phyloP scores from a whole-genome alignment of 2,113 vertebrate genomes.

The Istiophorus platypterus region DNA sequence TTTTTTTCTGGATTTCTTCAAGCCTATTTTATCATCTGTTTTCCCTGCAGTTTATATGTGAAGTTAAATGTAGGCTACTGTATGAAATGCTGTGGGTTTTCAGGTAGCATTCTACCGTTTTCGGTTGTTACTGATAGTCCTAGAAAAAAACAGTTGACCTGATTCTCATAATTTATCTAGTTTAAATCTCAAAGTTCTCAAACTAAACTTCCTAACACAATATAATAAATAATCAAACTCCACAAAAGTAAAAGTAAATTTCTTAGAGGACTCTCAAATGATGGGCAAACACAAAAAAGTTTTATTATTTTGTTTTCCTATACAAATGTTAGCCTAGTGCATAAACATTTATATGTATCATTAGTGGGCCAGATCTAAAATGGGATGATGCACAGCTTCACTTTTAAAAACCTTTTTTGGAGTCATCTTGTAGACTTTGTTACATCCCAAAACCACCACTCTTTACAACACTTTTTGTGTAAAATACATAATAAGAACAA shows the following conservation, averaged over 20 bases:
- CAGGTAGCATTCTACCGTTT: not conserved
- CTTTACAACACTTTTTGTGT: not conserved
- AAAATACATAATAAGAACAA: not conserved
- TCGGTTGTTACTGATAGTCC: not conserved
- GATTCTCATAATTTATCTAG: not conserved
- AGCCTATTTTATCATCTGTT: not conserved
- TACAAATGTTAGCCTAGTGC: slow-evolving; percentile 33
- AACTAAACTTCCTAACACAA: not conserved
- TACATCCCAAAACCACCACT: not conserved
- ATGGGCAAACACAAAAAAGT: not conserved
- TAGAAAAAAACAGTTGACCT: not conserved
- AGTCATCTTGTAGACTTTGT: not conserved
- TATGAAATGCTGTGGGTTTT: not conserved
- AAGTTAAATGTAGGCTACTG: not conserved
- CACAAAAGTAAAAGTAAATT: too few species aligned
- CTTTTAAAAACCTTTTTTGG: not conserved
- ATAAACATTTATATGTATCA: not conserved
- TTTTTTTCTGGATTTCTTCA: slow-evolving; percentile 15
- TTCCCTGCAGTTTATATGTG: slow-evolving; percentile 1
- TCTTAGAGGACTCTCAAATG: slow-evolving; percentile 56
- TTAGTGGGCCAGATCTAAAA: not conserved
- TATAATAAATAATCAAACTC: not conserved
- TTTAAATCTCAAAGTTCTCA: not conserved
- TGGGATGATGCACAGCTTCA: not conserved
- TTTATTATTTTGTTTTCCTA: slow-evolving; percentile 30